phyloP scores from a whole-genome alignment of 1,140 invertebrate species.

The Doryteuthis pealeii region DNA sequence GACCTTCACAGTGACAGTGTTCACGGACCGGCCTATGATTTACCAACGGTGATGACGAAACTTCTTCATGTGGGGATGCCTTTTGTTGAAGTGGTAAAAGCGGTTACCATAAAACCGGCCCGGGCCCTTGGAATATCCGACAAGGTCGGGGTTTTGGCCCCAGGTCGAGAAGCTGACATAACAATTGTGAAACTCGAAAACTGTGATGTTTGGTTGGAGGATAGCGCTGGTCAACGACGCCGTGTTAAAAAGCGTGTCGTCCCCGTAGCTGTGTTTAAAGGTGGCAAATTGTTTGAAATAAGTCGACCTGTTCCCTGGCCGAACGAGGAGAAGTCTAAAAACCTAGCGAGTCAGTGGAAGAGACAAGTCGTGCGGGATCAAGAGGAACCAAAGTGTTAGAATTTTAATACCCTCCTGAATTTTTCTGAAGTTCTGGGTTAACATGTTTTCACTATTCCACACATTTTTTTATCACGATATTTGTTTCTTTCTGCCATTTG shows the following conservation, averaged over 20 bases:
- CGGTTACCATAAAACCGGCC: conserved; percentile 44
- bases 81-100: conserved; percentile 39
- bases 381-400: background rate
- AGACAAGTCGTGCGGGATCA: conserved; percentile 23
- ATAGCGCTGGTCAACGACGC: conserved; percentile 33
- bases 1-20: conserved; percentile 45
- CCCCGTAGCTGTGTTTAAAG: conserved; percentile 46
- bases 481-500: no score
- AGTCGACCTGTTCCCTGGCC: conserved; percentile 33
- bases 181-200: conserved; percentile 42
- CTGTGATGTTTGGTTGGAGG: conserved; percentile 38
- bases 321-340: conserved; percentile 25
- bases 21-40: conserved; percentile 47
- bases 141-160: conserved; percentile 37
- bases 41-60: conserved; percentile 48
- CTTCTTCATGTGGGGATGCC: conserved; percentile 52
- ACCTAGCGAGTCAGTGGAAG: conserved; percentile 13
- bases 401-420: no score
- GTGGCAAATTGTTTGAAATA: conserved; percentile 25
- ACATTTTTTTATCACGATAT: no score
- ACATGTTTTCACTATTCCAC: no score
- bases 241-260: conserved; percentile 30
- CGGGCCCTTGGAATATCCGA: conserved; percentile 31
- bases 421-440: no score
- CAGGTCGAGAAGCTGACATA: conserved; percentile 44